Percentiles rank a stretch among this genome's conserved stretches.
phyloP scores from a whole-genome alignment of 2,113 vertebrate species.

The Telmatochromis bifrenatus region DNA sequence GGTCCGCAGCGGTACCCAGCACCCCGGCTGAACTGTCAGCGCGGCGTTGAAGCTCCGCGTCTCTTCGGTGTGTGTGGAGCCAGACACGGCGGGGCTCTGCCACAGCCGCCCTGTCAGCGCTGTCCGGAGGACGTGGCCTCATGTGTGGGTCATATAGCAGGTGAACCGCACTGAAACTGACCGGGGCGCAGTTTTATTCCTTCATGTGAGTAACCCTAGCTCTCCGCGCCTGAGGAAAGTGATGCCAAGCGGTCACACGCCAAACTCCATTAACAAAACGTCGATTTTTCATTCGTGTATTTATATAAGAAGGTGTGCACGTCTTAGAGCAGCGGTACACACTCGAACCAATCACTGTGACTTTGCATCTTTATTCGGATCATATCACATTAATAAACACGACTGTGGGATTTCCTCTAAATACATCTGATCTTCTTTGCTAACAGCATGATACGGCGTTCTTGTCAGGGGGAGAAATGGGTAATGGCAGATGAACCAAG shows the following conservation, averaged over 20 bases:
- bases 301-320: background rate
- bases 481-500: background rate
- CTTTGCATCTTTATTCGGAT: background rate
- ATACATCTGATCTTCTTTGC: background rate
- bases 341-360: background rate
- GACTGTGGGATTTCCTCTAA: background rate
- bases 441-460: background rate
- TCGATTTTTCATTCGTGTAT: background rate
- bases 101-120: conserved; percentile 4
- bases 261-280: conserved; percentile 1
- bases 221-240: background rate
- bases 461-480: background rate
- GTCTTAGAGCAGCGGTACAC: background rate
- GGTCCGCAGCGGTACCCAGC: conserved; percentile 22
- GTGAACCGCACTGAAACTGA: conserved; percentile 21
- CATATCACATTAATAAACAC: background rate
- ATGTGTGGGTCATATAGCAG: conserved; percentile 14
- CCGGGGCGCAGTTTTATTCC: conserved; percentile 21
- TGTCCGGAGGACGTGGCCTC: conserved; percentile 23
- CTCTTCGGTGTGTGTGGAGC: conserved; percentile 16
- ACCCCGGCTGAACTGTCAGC: conserved; percentile 30
- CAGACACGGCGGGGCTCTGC: conserved; percentile 19
- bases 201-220: conserved; percentile 61
- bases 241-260: background rate
- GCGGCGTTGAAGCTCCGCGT: background rate